These are phyloP conservation scores for Parazoanthus darwini DNA, from an alignment of 92 coral and sea anemone species.

Conservation along the genomic window DNA sequence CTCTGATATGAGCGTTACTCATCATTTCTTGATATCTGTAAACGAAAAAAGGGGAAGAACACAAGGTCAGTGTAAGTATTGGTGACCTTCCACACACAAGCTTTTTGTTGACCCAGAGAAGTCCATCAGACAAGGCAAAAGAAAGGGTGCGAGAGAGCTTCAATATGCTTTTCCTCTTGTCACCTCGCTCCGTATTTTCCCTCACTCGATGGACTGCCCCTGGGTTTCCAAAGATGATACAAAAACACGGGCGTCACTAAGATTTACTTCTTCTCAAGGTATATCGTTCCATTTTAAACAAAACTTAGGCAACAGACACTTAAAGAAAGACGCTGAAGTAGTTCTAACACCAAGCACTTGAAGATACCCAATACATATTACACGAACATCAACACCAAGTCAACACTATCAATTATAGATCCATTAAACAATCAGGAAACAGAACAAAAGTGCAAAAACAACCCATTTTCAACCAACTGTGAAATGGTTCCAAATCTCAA, in stretches of 20 bases:
- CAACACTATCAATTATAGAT: neutral
- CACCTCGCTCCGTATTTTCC: no score
- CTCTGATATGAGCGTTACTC: slow-evolving; percentile 16
- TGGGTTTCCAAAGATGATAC: neutral
- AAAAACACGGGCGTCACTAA: neutral
- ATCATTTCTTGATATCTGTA: slow-evolving; percentile 33
- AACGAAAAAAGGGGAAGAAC: slow-evolving; percentile 30
- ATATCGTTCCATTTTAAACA: no score
- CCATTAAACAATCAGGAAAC: neutral
- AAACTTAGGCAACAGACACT: no score
- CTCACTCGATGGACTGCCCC: no score
- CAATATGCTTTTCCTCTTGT: no score
- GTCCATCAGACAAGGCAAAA: neutral
- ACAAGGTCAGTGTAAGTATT: slow-evolving; percentile 12
- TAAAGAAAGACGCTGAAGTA: neutral
- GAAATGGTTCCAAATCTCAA: neutral
- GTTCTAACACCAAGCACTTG: neutral
- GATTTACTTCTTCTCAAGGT: no score
- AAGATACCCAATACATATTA: neutral
- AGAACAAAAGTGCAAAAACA: neutral
- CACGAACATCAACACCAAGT: neutral
- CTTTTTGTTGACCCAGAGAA: neutral
- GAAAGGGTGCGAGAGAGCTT: no score
- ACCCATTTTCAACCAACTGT: neutral
- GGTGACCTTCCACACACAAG: neutral